Base-by-base conservation (phyloP, 2,888 invertebrate genomes). In the Philonicus albiceps region DNA sequence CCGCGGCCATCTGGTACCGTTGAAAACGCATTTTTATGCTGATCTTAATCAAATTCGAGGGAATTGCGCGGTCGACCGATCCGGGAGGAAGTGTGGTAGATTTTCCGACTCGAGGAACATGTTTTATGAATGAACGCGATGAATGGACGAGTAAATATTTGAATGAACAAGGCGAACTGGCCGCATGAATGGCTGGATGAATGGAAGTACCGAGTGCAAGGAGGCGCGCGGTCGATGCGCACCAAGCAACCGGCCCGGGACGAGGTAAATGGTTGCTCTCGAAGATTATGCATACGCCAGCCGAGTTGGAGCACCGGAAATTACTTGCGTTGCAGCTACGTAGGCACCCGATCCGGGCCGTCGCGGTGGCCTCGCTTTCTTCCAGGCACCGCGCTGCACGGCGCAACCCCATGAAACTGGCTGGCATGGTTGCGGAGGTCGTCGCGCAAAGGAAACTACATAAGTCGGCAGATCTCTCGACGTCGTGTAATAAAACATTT, bases 111-210 rank as follows among this genome's bases (percentile, higher is more conserved):
- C 76, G 37, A 34, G 55, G 85, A 74, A 86, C 75, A 87, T 88
- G 87, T 86, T 88, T 88, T 86, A 87, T 88, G 88, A 88, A 88
- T 88, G 88, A 88, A 87, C 84, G 75, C 74, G 81, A 78, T 87
- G 88, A 88, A 88, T 88, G 88, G 87, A 83, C 86, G 88, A 88
- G 88, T 88, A 87, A 87, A 88, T 87, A 88, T 64, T 81, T 81
- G 81, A 81, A 81, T 81, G 81, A 81, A 81, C 55, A 30, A 34
- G 55, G 55, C 81, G 30, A 80, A 53, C 37, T 31, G 55, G 49
- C 75, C 81, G 87, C 86, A 85, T 87, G 87, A 88, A 87, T 87
- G 75, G 53, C 19, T 78, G 78, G 78, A 86, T 85, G 85, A 55
- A 85, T 75, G 37, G 85, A 31, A 37, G 22, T 31, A 31, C 31